Evolutionary conservation across 2,888 invertebrate genomes (phyloP).

Genomic region (Rhamphomyia laevipes): DNA sequence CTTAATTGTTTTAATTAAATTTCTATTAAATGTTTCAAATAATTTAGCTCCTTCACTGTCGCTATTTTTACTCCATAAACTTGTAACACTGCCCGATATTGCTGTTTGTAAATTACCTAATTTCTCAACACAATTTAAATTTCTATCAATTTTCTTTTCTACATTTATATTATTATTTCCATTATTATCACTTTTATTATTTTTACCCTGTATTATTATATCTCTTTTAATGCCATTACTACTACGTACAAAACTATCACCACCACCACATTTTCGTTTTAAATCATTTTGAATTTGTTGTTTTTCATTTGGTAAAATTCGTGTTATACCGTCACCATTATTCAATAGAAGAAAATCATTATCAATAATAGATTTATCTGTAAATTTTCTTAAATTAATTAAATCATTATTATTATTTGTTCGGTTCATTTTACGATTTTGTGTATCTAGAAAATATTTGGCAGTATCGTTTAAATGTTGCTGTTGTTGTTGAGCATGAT

Average conservation of each 20-base stretch:
- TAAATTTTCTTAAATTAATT: conserved; percentile 15
- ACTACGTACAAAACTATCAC: conserved; percentile 3
- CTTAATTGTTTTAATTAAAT: conserved; percentile 38
- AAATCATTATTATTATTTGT: conserved; percentile 10
- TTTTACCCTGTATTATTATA: conserved; percentile 7
- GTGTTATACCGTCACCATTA: neutral
- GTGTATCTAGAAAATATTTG: conserved; percentile 17
- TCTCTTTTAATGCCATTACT: conserved; percentile 6
- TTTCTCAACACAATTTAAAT: conserved; percentile 15
- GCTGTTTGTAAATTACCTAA: conserved; percentile 17
- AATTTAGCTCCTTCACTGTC: conserved; percentile 37
- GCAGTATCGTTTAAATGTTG: conserved; percentile 17
- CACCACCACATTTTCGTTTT: conserved; percentile 11
- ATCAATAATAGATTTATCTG: conserved; percentile 4
- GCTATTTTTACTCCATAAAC: conserved; percentile 37
- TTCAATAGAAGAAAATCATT: neutral
- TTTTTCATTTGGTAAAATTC: conserved; percentile 12
- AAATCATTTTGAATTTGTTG: conserved; percentile 18
- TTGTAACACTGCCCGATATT: conserved; percentile 34
- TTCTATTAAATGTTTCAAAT: conserved; percentile 37
- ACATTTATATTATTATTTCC: conserved; percentile 12
- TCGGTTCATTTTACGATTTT: conserved; percentile 10
- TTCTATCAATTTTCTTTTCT: conserved; percentile 17
- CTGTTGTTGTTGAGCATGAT: conserved; percentile 13
- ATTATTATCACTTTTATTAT: neutral